phyloP scores from a whole-genome alignment of 1,140 invertebrate genomes.

The Cherax destructor region DNA sequence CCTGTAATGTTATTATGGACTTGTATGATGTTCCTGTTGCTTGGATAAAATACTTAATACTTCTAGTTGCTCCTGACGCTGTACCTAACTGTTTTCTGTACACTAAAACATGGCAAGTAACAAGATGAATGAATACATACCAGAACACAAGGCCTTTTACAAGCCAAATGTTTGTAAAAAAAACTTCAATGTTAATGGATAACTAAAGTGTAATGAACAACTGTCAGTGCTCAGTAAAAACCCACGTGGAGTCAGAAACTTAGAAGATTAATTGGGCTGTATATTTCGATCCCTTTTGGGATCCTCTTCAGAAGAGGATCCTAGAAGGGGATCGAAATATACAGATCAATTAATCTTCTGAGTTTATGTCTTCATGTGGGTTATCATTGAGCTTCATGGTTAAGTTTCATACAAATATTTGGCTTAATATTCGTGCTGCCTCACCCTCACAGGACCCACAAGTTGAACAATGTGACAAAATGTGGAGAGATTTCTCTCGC shows the following conservation, averaged over 20 bases:
- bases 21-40: conserved; percentile 58
- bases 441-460: conserved; percentile 19
- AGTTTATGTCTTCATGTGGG: too few species aligned
- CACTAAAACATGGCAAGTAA: conserved; percentile 32
- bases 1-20: conserved; percentile 62
- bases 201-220: too few species aligned
- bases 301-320: too few species aligned
- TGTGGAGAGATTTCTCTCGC: background rate
- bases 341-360: too few species aligned
- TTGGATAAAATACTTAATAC: conserved; percentile 45
- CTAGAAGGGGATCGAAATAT: too few species aligned
- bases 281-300: too few species aligned
- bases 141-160: conserved; percentile 19
- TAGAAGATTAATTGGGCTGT: too few species aligned
- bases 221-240: too few species aligned
- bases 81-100: conserved; percentile 43
- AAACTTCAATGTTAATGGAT: too few species aligned
- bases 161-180: background rate
- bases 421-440: background rate
- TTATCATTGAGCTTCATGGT: background rate
- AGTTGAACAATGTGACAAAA: conserved; percentile 30
- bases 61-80: conserved; percentile 38
- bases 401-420: conserved; percentile 1
- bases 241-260: too few species aligned
- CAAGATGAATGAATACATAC: conserved; percentile 24